These are phyloP conservation scores for Porites australiensis DNA, from an alignment of 64 coral and sea anemone species.

Conservation along the genomic window DNA sequence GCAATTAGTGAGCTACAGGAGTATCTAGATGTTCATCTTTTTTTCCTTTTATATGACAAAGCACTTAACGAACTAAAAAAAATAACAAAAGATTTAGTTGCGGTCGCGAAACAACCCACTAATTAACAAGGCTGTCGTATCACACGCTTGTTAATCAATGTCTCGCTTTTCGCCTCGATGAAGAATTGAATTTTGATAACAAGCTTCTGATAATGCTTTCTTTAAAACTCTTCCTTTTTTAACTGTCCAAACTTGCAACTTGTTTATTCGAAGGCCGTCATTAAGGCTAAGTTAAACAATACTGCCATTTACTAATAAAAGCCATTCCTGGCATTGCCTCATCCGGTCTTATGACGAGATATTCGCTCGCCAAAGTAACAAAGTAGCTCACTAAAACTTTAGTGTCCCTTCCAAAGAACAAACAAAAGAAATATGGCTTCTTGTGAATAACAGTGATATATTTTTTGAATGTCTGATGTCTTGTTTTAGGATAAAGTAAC, in stretches of 20 bases:
- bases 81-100: conserved; percentile 50
- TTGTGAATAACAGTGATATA: too few relatives aligned
- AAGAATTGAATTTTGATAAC: neutral
- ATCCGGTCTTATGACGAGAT: neutral
- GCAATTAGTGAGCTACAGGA: neutral
- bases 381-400: neutral
- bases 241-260: neutral
- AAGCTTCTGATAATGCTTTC: neutral
- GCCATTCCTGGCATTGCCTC: neutral
- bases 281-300: neutral
- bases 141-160: conserved; percentile 4
- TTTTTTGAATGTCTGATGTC: neutral
- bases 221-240: neutral
- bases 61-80: conserved; percentile 50
- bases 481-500: too few relatives aligned
- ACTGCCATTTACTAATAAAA: neutral
- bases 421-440: too few relatives aligned
- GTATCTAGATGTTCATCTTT: conserved; percentile 11
- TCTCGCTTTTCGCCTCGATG: neutral
- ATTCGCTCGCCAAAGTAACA: neutral
- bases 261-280: neutral
- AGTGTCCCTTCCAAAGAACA: too few relatives aligned
- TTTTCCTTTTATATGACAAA: conserved; percentile 25
- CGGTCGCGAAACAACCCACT: conserved; percentile 21
- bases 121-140: conserved; percentile 33